Conservation (phyloP, 2,888 invertebrate genomes). For the Tetranychus piercei region DNA sequence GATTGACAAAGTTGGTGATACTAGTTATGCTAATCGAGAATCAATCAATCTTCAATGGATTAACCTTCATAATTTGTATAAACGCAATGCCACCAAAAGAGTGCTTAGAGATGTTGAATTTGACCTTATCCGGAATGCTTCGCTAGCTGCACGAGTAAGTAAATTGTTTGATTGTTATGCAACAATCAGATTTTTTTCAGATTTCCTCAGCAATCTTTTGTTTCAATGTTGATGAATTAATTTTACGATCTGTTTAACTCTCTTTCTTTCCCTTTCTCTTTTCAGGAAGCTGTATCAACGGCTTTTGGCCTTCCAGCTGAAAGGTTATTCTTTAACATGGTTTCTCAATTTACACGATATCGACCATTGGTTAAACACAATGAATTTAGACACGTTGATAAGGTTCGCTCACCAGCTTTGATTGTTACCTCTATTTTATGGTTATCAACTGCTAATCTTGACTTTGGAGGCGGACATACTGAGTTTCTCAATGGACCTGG, state of each 20-base stretch:
- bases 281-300: slow-evolving; percentile 2
- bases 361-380: background rate
- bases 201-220: too few species aligned
- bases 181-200: too few species aligned
- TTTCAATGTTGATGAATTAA: background rate
- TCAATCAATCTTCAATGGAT: slow-evolving; percentile 13
- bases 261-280: background rate
- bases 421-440: slow-evolving; percentile 12
- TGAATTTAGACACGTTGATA: slow-evolving; percentile 13
- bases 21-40: slow-evolving; percentile 12
- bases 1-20: slow-evolving; percentile 8
- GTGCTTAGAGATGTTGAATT: background rate
- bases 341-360: slow-evolving; percentile 13
- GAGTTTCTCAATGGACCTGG: slow-evolving; percentile 13
- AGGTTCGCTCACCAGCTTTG: slow-evolving; percentile 14
- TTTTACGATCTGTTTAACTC: background rate
- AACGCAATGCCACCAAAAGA: background rate
- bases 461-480: slow-evolving; percentile 9
- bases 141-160: slow-evolving; percentile 2
- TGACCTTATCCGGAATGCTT: slow-evolving; percentile 9
- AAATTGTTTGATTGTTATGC: background rate
- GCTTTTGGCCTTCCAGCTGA: slow-evolving; percentile 7
- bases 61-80: slow-evolving; percentile 9
- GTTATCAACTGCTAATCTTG: slow-evolving; percentile 10
- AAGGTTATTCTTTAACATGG: background rate